These are phyloP conservation scores for Mythimna lalbum DNA, from an alignment of 2,888 invertebrate genomes.

Conservation along the genomic window DNA sequence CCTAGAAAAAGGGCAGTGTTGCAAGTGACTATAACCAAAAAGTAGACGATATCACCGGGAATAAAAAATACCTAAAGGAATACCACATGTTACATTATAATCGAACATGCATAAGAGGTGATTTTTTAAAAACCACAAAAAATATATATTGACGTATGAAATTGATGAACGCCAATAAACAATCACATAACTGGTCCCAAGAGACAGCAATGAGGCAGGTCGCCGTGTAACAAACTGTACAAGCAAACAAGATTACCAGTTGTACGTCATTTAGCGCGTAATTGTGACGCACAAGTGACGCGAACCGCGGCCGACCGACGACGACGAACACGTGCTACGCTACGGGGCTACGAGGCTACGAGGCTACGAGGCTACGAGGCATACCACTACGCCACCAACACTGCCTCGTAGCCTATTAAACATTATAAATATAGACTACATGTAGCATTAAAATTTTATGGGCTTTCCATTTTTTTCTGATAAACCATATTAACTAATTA, in stretches of 20 bases:
- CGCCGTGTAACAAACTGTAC: conserved; percentile 56
- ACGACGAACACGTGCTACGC: conserved; percentile 75
- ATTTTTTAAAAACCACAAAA: neutral
- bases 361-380: conserved; percentile 34
- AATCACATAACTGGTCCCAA: conserved; percentile 14
- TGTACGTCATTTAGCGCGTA: conserved; percentile 80
- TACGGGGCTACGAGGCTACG: conserved; percentile 64
- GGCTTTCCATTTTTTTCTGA: neutral
- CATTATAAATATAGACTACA: neutral
- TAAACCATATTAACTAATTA: neutral
- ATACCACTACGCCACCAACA: conserved; percentile 54
- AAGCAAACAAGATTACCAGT: conserved; percentile 75
- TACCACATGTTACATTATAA: neutral
- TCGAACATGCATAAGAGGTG: neutral
- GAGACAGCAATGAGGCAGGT: conserved; percentile 7
- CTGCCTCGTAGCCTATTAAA: conserved; percentile 19
- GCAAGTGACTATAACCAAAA: neutral
- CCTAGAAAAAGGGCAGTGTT: too few species aligned
- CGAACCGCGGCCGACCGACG: conserved; percentile 28
- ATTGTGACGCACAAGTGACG: conserved; percentile 84
- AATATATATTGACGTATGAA: neutral
- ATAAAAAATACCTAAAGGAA: neutral
- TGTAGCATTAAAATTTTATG: neutral
- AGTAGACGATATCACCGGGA: neutral
- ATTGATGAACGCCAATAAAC: conserved; percentile 18